These are phyloP conservation scores for Habropoda laboriosa DNA, from an alignment of 1,140 invertebrate genomes.

Conservation along the genomic window DNA sequence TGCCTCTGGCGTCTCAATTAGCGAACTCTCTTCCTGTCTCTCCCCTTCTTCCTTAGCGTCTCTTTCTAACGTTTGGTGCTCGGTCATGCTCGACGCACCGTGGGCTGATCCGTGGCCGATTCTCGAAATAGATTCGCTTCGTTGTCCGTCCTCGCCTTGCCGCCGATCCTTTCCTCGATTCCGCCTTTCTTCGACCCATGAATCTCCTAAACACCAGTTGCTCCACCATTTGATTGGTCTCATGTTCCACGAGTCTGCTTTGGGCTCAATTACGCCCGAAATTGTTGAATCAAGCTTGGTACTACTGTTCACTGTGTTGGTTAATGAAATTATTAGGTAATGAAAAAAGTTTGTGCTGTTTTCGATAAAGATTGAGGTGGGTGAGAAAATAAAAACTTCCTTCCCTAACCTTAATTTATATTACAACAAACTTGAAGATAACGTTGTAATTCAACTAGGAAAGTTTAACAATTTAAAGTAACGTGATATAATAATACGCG, in stretches of 20 bases:
- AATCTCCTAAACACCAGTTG: constrained; percentile 7
- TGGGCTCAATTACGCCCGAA: background rate
- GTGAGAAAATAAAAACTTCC: too few relatives aligned
- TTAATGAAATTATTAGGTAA: too few relatives aligned
- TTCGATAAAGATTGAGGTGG: too few relatives aligned
- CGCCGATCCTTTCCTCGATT: constrained; percentile 33
- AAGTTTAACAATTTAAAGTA: too few relatives aligned
- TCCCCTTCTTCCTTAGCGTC: too few relatives aligned
- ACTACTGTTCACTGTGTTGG: too few relatives aligned
- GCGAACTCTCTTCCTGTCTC: constrained; percentile 24
- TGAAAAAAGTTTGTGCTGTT: too few relatives aligned
- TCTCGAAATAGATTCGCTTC: constrained; percentile 65
- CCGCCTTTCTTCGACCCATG: constrained; percentile 11
- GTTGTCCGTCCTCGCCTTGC: constrained; percentile 39
- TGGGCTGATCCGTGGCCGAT: constrained; percentile 52
- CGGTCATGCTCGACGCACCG: constrained; percentile 30
- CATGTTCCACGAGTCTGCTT: background rate
- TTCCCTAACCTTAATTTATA: too few relatives aligned
- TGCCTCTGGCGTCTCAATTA: constrained; percentile 69
- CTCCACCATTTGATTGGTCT: constrained; percentile 5
- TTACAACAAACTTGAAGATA: too few relatives aligned
- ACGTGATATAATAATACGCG: too few relatives aligned
- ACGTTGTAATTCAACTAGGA: too few relatives aligned
- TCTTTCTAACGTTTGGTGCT: constrained; percentile 37
- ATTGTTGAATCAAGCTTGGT: background rate